A percentile compares a stretch with the other conserved stretches of the same genome.
Evolutionary conservation across 1,140 invertebrate species (phyloP).

Genomic region (Manduca sexta): DNA sequence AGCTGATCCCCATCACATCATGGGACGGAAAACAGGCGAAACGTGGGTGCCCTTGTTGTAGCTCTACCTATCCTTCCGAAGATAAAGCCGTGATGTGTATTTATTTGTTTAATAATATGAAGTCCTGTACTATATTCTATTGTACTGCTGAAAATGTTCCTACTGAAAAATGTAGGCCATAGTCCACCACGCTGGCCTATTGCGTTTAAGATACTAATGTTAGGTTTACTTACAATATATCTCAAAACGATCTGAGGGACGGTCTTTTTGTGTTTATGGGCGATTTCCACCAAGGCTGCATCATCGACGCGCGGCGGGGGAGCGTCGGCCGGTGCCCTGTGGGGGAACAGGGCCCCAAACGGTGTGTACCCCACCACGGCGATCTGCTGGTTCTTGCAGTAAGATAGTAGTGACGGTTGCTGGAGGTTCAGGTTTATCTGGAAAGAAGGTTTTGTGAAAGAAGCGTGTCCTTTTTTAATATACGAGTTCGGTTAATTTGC

Average conservation of each 20-base stretch:
- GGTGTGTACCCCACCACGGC: conserved; percentile 86
- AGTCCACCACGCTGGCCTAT: too few species aligned
- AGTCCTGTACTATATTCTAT: too few species aligned
- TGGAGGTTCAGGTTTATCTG: conserved; percentile 79
- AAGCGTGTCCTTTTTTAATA: not conserved
- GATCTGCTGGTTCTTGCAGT: conserved; percentile 80
- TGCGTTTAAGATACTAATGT: not conserved
- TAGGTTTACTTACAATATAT: conserved; percentile 73
- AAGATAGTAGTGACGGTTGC: conserved; percentile 80
- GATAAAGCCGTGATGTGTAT: too few species aligned
- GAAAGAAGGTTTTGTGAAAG: not conserved
- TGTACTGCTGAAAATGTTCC: too few species aligned
- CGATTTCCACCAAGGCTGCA: conserved; percentile 76
- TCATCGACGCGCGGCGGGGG: conserved; percentile 76
- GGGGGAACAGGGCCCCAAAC: conserved; percentile 77
- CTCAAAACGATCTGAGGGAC: conserved; percentile 79
- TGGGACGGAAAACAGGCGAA: too few species aligned
- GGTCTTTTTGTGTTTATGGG: conserved; percentile 80
- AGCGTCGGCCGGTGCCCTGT: conserved; percentile 73
- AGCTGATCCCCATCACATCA: too few species aligned
- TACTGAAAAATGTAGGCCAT: too few species aligned
- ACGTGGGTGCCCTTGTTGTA: too few species aligned
- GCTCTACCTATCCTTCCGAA: too few species aligned
- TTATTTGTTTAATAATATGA: too few species aligned
- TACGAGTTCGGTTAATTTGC: too few species aligned